phyloP scores from a whole-genome alignment of 1,140 invertebrate genomes.

The Probaryconus sp. region DNA sequence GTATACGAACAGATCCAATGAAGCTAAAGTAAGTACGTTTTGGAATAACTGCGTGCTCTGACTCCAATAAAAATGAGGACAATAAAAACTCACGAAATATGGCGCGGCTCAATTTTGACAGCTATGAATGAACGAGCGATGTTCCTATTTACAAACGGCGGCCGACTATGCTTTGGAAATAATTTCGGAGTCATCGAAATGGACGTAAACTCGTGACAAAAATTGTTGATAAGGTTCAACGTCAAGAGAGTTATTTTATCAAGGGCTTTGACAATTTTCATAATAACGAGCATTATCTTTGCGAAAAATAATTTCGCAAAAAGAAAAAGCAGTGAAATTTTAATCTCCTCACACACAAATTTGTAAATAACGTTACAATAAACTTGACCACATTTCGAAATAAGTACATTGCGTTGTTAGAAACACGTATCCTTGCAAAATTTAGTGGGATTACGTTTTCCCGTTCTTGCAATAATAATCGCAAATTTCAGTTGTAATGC shows the following conservation, averaged over 20 bases:
- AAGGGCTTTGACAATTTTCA: slow-evolving; percentile 23
- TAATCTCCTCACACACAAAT: too few relatives aligned
- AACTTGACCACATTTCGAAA: too few relatives aligned
- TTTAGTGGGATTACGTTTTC: too few relatives aligned
- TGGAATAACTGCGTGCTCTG: slow-evolving; percentile 38
- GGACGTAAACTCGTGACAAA: slow-evolving; percentile 21
- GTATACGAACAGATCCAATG: slow-evolving; percentile 27
- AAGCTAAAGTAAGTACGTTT: slow-evolving; percentile 45
- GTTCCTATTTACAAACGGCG: slow-evolving; percentile 23
- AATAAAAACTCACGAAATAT: slow-evolving; percentile 44
- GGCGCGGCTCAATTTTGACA: slow-evolving; percentile 44
- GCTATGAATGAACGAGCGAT: slow-evolving; percentile 39
- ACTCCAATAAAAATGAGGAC: slow-evolving; percentile 49
- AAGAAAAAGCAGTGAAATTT: slow-evolving; percentile 11
- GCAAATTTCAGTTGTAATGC: slow-evolving; percentile 33
- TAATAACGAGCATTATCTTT: too few relatives aligned
- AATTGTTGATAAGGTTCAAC: slow-evolving; percentile 43
- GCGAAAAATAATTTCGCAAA: slow-evolving; percentile 35
- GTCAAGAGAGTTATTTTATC: slow-evolving; percentile 22
- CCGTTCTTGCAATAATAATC: too few relatives aligned
- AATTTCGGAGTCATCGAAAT: slow-evolving; percentile 45
- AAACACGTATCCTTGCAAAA: too few relatives aligned
- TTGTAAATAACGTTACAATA: too few relatives aligned
- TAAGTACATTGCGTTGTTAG: too few relatives aligned
- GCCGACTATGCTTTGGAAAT: slow-evolving; percentile 38